Base-by-base conservation (phyloP, 2,888 invertebrate species). In the Craniophora ligustri region DNA sequence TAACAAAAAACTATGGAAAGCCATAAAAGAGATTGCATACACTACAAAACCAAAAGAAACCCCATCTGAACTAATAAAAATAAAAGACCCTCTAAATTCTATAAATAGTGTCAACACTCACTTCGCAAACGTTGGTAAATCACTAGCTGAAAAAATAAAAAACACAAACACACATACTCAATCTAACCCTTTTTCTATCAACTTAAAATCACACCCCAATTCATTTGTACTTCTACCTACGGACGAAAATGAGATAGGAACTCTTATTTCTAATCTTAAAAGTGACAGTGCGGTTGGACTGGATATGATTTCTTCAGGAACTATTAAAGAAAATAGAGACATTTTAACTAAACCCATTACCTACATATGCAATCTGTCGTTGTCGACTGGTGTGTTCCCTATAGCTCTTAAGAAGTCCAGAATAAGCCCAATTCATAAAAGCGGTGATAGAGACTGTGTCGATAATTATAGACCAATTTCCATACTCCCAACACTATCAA, bases 221-320 rank as follows among this genome's bases (percentile, higher is more conserved):
- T 31, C 31, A 11, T 31, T 31, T 14, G 31, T 7, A 5, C 10
- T 48, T 1, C 31, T 48, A 23, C 48, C 48, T 13, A 28, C 40
- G 5, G 48, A 48, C 18, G 8, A 15, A 6, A 4, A 26, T 26
- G 48, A 40, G 28, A 16, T 48, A 40, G 6, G 21, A 7, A 6
- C n/a, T n/a, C n/a, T n/a, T n/a, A n/a, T n/a, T n/a, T n/a, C n/a
- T n/a, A n/a, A n/a, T n/a, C n/a, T n/a, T 13, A 14, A 48, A 40
- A 19, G 26, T 5, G 48, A 48, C 5, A 16, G 40, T 23, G 39
- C 47, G 2, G 39, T 32, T 2, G 47, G 19, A 8, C 7, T 48
- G 18, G 48, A 48, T 15, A 26, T 48, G 48, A 48, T 48, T 5
- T 32, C 48, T 1, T 34, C 39, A 16, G 6, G n/a, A 1, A 32